These are phyloP conservation scores for Eulemur coronatus DNA, from an alignment of 2,797 vertebrate species.

Conservation along the genomic window DNA sequence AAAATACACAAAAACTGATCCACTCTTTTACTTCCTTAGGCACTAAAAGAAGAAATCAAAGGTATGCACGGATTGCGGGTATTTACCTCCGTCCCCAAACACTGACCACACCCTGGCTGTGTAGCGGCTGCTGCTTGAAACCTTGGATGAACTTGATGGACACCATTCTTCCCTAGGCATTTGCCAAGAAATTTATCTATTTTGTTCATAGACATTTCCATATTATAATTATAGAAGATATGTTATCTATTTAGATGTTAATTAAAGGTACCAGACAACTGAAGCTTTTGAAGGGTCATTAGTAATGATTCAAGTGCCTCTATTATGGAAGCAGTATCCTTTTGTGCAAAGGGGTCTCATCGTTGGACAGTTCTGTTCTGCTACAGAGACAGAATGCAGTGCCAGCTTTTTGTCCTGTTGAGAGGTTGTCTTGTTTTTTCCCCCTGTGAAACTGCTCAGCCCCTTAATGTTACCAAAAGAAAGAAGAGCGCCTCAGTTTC, in stretches of 20 bases:
- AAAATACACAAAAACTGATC: background rate
- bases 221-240: conserved; percentile 48
- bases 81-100: conserved; percentile 85
- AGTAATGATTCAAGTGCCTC: background rate
- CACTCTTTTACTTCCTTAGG: conserved; percentile 73
- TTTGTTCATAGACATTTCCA: conserved; percentile 65
- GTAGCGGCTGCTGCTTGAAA: background rate
- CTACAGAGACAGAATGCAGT: background rate
- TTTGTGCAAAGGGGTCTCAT: background rate
- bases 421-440: background rate
- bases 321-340: background rate
- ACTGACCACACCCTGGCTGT: conserved; percentile 16
- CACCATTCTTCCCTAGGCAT: background rate
- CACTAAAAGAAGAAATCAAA: conserved; percentile 87
- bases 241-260: conserved; percentile 57
- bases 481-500: background rate
- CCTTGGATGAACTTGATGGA: background rate
- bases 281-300: background rate
- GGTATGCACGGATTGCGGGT: conserved; percentile 87
- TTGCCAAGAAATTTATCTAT: conserved; percentile 17
- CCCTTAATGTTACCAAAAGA: background rate
- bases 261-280: conserved; percentile 57
- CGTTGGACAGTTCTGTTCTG: background rate
- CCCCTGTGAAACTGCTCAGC: background rate
- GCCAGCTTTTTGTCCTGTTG: background rate